Conservation (phyloP, 2,797 vertebrate genomes). For the Paedocypris micromegethes region DNA sequence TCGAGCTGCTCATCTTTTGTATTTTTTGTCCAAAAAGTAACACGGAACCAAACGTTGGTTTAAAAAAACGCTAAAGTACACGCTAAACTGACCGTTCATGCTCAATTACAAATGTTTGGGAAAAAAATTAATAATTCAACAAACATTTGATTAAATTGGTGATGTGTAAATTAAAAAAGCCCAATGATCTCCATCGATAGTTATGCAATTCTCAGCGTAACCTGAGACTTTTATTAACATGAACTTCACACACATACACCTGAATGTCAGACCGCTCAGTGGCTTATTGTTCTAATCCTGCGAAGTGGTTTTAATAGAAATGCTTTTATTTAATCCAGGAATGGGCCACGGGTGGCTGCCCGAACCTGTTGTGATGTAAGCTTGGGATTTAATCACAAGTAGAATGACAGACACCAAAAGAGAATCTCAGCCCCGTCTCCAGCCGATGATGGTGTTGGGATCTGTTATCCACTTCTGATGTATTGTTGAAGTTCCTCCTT, state of each 20-base stretch:
- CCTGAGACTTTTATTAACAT: conserved; percentile 5
- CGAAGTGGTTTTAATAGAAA: conserved; percentile 41
- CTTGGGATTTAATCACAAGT: conserved; percentile 29
- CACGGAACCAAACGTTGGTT: no score
- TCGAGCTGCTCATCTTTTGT: no score
- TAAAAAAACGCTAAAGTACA: no score
- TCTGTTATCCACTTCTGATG: background rate
- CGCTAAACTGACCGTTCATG: no score
- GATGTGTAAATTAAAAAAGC: conserved; percentile 13
- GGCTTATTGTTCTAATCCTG: conserved; percentile 32
- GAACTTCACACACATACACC: conserved; percentile 13
- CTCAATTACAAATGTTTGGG: background rate
- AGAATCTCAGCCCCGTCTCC: background rate
- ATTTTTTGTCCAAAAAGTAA: no score
- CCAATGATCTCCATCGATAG: background rate
- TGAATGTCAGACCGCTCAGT: conserved; percentile 11
- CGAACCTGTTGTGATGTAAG: conserved; percentile 26
- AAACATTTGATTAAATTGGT: background rate
- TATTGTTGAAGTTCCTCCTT: background rate
- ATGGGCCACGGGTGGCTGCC: conserved; percentile 35
- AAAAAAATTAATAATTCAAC: background rate
- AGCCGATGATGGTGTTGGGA: background rate
- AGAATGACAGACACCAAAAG: background rate
- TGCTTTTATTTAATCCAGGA: conserved; percentile 42
- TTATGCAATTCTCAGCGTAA: conserved; percentile 5